phyloP scores from a whole-genome alignment of 2,888 invertebrate genomes.

The Drosophila nigritarsus region DNA sequence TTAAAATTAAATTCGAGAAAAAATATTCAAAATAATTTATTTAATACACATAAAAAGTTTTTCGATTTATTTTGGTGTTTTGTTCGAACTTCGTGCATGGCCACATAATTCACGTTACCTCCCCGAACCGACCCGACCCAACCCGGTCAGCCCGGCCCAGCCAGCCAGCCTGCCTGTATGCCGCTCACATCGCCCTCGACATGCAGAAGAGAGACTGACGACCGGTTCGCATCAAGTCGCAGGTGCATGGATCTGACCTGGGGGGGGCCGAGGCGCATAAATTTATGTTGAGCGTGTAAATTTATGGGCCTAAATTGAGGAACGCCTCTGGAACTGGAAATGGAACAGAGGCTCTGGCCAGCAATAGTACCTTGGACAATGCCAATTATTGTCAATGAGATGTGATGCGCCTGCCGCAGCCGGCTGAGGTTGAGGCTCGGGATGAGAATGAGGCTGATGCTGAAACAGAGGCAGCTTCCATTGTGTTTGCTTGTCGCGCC shows the following conservation, averaged over 20 bases:
- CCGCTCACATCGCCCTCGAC: neutral
- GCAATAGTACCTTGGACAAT: conserved; percentile 19
- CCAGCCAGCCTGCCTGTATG: neutral
- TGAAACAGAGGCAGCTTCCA: conserved; percentile 3
- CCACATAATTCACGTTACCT: conserved; percentile 72
- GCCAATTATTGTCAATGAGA: conserved; percentile 55
- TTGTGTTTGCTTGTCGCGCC: conserved; percentile 41
- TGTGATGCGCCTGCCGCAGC: neutral
- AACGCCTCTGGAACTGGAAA: conserved; percentile 5
- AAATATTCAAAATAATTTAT: conserved; percentile 72
- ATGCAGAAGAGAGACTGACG: neutral
- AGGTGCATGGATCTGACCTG: conserved; percentile 49
- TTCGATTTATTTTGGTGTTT: conserved; percentile 73
- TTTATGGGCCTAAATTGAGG: conserved; percentile 45
- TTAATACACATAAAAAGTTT: conserved; percentile 78
- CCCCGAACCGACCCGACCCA: conserved; percentile 7
- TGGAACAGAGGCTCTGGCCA: neutral
- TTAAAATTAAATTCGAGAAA: conserved; percentile 53
- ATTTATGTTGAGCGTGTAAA: conserved; percentile 63
- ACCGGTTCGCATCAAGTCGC: conserved; percentile 23
- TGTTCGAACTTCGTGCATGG: conserved; percentile 51
- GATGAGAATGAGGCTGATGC: neutral
- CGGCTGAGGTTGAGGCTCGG: neutral
- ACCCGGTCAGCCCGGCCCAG: neutral
- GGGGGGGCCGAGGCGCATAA: conserved; percentile 42